phyloP scores from a whole-genome alignment of 2,888 invertebrate species.

The Thymelicus lineola region DNA sequence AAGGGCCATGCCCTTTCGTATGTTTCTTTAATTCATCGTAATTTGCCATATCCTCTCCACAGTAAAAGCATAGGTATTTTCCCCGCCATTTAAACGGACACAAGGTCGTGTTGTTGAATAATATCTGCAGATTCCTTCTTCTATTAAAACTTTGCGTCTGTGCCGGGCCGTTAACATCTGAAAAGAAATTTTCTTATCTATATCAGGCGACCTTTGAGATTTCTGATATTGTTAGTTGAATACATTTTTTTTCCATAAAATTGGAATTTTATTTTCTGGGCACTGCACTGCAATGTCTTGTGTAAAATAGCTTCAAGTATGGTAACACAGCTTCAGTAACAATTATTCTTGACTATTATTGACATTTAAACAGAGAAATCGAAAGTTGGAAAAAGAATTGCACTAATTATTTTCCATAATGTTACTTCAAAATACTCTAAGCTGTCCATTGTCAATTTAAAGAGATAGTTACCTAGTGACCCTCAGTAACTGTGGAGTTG shows the following conservation, averaged over 20 bases:
- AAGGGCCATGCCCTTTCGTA: conserved; percentile 61
- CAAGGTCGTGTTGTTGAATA: conserved; percentile 74
- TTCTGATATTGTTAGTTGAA: not conserved
- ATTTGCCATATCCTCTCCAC: conserved; percentile 59
- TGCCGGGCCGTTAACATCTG: conserved; percentile 66
- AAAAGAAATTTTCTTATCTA: conserved; percentile 65
- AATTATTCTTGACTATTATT: too few relatives aligned
- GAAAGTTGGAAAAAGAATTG: too few relatives aligned
- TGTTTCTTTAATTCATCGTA: conserved; percentile 60
- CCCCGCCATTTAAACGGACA: conserved; percentile 76
- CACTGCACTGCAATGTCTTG: not conserved
- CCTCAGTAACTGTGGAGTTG: not conserved
- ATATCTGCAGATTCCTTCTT: conserved; percentile 63
- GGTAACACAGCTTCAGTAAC: not conserved
- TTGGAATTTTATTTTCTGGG: not conserved
- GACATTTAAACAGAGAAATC: too few relatives aligned
- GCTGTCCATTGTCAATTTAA: not conserved
- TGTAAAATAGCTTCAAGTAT: conserved; percentile 1
- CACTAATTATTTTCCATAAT: too few relatives aligned
- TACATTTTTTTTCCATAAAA: too few relatives aligned
- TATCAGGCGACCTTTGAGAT: conserved; percentile 20
- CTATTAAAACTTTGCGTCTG: conserved; percentile 56
- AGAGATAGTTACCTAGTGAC: not conserved
- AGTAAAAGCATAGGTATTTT: conserved; percentile 73
- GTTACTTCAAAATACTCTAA: too few relatives aligned